Conservation (phyloP, 2,888 invertebrate genomes). For the Pyrgus malvae region DNA sequence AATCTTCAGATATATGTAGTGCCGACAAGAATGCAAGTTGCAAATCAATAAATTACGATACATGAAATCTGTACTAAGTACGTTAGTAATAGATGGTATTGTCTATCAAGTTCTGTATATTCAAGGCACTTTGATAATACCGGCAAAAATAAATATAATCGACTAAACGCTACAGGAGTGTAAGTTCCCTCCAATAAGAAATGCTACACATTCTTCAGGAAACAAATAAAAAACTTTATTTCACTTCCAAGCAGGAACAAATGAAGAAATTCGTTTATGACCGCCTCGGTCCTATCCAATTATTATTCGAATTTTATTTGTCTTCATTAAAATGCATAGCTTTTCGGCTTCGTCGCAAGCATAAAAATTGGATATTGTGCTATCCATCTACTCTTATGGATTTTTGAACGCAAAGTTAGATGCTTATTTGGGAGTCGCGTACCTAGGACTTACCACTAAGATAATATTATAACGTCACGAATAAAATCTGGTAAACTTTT, state of each 20-base stretch:
- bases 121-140: too few relatives aligned
- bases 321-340: slow-evolving; percentile 28
- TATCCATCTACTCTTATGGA: neutral
- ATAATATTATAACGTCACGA: neutral
- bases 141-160: too few relatives aligned
- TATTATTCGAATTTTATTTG: slow-evolving; percentile 25
- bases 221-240: slow-evolving; percentile 5
- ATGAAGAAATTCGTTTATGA: slow-evolving; percentile 22
- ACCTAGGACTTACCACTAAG: neutral
- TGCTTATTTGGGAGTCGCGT: neutral
- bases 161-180: neutral
- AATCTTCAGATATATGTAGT: too few relatives aligned
- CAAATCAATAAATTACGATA: too few relatives aligned
- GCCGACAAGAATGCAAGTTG: too few relatives aligned
- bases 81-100: too few relatives aligned
- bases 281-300: slow-evolving; percentile 20
- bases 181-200: neutral
- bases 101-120: too few relatives aligned
- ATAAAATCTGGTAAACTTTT: neutral
- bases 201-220: neutral
- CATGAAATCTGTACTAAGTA: too few relatives aligned
- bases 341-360: slow-evolving; percentile 24
- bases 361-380: slow-evolving; percentile 21
- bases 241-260: slow-evolving; percentile 4
- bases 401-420: neutral